Evolutionary conservation across 2,888 invertebrate genomes (phyloP).

Genomic region (Lasioglossum marginatum): DNA sequence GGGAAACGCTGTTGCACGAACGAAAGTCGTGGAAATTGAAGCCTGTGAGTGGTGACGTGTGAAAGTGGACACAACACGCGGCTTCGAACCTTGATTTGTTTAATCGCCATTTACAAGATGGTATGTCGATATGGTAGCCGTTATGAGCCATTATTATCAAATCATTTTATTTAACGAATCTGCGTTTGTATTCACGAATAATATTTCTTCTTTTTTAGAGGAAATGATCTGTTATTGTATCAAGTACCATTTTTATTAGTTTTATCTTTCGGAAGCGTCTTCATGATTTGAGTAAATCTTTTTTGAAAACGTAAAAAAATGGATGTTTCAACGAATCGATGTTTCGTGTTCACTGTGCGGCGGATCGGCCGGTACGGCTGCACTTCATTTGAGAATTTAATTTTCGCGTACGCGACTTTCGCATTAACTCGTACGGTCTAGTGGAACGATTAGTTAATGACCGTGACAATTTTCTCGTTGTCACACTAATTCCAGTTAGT

Average conservation of each 20-base stretch:
- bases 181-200: no score
- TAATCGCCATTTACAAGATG: background rate
- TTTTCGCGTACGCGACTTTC: conserved; percentile 61
- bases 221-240: no score
- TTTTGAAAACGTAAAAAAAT: background rate
- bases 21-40: background rate
- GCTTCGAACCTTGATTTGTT: background rate
- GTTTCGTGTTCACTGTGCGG: background rate
- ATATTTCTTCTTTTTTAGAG: no score
- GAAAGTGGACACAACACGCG: background rate
- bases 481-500: conserved; percentile 61
- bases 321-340: background rate
- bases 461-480: conserved; percentile 62
- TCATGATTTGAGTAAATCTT: background rate
- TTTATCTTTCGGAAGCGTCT: no score
- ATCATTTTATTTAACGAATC: background rate
- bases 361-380: conserved; percentile 29
- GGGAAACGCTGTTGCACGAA: background rate
- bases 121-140: background rate
- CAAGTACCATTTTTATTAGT: no score
- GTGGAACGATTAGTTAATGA: conserved; percentile 60
- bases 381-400: conserved; percentile 60
- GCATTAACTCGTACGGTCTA: conserved; percentile 48
- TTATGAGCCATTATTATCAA: background rate
- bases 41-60: background rate